A percentile compares a stretch with the other conserved stretches of the same genome.
These are phyloP conservation scores for Dicyrtomina minuta DNA, from an alignment of 2,888 invertebrate species.

Conservation along the genomic window DNA sequence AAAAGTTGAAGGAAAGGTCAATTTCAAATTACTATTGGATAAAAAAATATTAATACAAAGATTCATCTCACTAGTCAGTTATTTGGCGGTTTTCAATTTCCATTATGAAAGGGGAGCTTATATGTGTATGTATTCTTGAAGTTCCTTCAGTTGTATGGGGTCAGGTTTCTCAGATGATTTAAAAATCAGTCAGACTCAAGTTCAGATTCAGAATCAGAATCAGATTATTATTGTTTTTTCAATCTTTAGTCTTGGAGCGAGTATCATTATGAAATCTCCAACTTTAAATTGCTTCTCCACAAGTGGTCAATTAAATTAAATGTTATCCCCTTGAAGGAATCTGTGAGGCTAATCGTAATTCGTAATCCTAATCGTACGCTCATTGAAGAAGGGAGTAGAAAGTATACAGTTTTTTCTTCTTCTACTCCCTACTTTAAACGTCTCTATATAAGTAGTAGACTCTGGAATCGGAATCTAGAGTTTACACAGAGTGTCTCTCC, in stretches of 20 bases:
- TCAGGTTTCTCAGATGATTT: not conserved
- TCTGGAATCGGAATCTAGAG: no score
- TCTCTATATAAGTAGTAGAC: not conserved
- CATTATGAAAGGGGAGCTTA: no score
- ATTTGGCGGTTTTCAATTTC: no score
- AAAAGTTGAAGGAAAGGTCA: not conserved
- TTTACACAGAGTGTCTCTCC: no score
- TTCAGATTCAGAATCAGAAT: slow-evolving; percentile 16
- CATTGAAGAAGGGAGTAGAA: no score
- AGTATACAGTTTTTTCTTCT: not conserved
- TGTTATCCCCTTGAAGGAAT: not conserved
- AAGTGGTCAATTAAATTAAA: slow-evolving; percentile 29
- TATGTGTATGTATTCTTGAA: no score
- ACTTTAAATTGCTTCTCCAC: slow-evolving; percentile 25
- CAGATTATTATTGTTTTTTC: slow-evolving; percentile 2
- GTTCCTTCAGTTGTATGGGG: no score
- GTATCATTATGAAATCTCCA: not conserved
- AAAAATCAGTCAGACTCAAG: not conserved
- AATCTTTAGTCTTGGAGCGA: slow-evolving; percentile 1
- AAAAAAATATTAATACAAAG: no score
- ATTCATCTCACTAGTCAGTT: no score
- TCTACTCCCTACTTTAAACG: no score
- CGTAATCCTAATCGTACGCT: no score
- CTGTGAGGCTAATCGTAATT: not conserved
- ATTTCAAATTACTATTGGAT: not conserved